Evolutionary conservation across 2,888 invertebrate species (phyloP), one percentile per base, ranked within the genome.

Genomic region (Andrena praecox): DNA sequence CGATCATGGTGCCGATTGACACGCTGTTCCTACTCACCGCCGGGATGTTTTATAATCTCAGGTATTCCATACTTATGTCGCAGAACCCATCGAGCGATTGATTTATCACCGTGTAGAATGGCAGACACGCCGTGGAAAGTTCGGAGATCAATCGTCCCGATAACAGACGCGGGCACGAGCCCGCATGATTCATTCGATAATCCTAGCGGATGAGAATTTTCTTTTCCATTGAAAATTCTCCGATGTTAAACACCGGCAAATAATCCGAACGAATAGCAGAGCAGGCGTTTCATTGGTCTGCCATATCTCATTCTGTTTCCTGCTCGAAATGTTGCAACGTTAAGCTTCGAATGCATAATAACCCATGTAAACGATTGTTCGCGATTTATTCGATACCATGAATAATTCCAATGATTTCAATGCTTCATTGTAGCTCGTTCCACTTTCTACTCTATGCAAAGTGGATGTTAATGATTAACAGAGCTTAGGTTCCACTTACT

Each of bases 1-100:
- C 94, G 74, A 93, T 95, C 56, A 95, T 95, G 95, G 94, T 95
- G 0, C 95, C 94, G 54, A 90, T 93, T 0, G 95, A 95, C 80
- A 91, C 95, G 0, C 93, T 95, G 0, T 90, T 95, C 2, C 91
- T 95, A 73, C 91, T 95, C 12, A 94, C 94, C 94, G 94, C 95
- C 0, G 95, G 95, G 1, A 94, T 94, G 8, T 95, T 95, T 87
- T 89, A 89, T 63, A 91, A 89, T 82, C 84, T 91, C 56, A 87
- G 90, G 91, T 91, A 84, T 24, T 10, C 16, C 16, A 29, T 50
- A 29, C 4, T 27, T 64, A 42, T 42, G 42, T 42, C 42, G 16
- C 16, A 5, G 33, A 35, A 24, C 56, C 10, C 20, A 8, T 0
- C 20, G 20, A 52, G 20, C 56, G 56, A 56, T 10, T 56, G 56